Evolutionary conservation across 2,797 vertebrate species (phyloP).

Genomic region (Aldrovandia affinis): DNA sequence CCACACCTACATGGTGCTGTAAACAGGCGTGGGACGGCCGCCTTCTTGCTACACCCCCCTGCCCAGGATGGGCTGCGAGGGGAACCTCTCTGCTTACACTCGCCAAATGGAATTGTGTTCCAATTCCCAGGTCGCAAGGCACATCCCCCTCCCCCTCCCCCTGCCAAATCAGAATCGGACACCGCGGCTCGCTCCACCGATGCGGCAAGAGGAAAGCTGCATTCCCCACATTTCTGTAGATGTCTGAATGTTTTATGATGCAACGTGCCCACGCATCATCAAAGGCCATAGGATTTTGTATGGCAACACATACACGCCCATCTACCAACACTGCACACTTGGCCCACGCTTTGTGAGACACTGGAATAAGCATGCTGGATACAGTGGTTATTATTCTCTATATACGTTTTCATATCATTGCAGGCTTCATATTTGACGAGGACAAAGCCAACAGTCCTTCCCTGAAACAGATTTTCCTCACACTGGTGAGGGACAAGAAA

Average conservation of each 20-base stretch:
- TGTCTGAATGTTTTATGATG: background rate
- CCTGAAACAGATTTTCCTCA: background rate
- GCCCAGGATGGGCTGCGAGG: too few species aligned
- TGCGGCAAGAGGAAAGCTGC: background rate
- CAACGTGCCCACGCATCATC: background rate
- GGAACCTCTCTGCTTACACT: background rate
- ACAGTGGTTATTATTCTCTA: background rate
- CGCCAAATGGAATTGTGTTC: background rate
- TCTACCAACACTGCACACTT: background rate
- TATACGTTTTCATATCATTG: background rate
- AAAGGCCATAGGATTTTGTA: background rate
- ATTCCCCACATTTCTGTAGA: background rate
- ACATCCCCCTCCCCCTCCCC: background rate
- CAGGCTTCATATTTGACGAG: background rate
- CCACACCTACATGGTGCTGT: background rate
- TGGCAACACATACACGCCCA: background rate
- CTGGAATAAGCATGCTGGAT: background rate
- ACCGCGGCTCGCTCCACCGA: background rate
- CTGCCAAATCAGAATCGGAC: background rate
- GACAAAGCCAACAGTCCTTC: background rate
- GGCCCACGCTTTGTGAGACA: background rate
- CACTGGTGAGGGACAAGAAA: background rate
- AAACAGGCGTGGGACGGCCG: too few species aligned
- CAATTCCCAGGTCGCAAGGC: background rate
- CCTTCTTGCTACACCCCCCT: too few species aligned